Base-by-base conservation (phyloP, 2,888 invertebrate species). In the Charanyca ferruginea region DNA sequence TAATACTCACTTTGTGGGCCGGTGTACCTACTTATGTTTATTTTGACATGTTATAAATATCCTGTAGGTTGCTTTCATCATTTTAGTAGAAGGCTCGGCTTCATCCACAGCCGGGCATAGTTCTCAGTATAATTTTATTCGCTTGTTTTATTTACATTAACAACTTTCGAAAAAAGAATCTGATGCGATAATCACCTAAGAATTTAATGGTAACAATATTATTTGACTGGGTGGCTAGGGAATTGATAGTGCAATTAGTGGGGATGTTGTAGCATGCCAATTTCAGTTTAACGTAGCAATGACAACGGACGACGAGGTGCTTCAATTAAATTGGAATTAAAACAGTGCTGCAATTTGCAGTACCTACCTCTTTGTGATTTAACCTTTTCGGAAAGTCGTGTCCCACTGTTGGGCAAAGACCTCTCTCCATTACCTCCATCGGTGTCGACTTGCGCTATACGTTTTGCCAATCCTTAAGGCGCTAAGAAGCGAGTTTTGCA, bases 171-270 rank as follows among this genome's bases (percentile, higher is more conserved):
- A 35, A 45, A 41, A 25, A 8, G 0, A 32, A 16, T 18, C 61
- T 41, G n/a, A n/a, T 28, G 3, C 23, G n/a, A 2, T n/a, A 9
- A 45, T 9, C n/a, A 47, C 23, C 20, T 28, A 13, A 44, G 42
- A 22, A 35, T n/a, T 7, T 66, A n/a, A n/a, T n/a, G n/a, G n/a
- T 45, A 20, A 35, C 47, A 48, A 38, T 22, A 23, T 51, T 5
- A 66, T 58, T 52, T 53, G 49, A 74, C 48, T 49, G 45, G 20
- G 8, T 28, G 51, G 47, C 62, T 53, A 59, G 42, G 23, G 7
- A 44, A 74, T 53, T 45, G n/a, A 49, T 41, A 49, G 22, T 41
- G 52, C 44, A 58, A 61, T 70, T 63, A 62, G 44, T 32, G 20
- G 28, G 45, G 23, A 55, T 42, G 55, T 53, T 44, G 23, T 69